phyloP scores from a whole-genome alignment of 2,888 invertebrate species.

The Dasypogon diadema region DNA sequence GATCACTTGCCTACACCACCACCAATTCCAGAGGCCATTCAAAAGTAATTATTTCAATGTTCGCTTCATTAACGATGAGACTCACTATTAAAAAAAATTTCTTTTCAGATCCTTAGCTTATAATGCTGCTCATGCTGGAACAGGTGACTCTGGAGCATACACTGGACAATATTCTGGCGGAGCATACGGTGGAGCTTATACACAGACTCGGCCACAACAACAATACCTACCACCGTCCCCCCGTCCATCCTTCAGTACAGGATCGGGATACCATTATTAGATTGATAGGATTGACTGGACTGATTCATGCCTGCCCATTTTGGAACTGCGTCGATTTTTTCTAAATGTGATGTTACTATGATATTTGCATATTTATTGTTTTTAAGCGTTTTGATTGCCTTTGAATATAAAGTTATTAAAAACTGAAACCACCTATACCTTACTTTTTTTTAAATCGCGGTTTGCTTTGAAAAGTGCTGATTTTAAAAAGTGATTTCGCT shows the following conservation, averaged over 20 bases:
- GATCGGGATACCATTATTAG: conserved; percentile 56
- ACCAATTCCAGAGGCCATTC: conserved; percentile 73
- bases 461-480: too few relatives aligned
- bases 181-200: conserved; percentile 55
- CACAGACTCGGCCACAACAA: conserved; percentile 59
- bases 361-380: conserved; percentile 47
- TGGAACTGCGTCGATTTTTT: conserved; percentile 12
- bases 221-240: conserved; percentile 63
- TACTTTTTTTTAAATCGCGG: background rate
- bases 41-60: conserved; percentile 57
- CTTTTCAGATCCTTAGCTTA: conserved; percentile 53
- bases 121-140: conserved; percentile 54
- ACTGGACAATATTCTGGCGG: background rate
- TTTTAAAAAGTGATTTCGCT: too few relatives aligned
- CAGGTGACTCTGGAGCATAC: conserved; percentile 31
- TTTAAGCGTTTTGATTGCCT: conserved; percentile 38
- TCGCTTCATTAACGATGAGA: too few relatives aligned
- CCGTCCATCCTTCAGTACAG: conserved; percentile 21
- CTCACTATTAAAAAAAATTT: too few relatives aligned
- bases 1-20: conserved; percentile 83
- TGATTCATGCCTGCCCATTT: conserved; percentile 29
- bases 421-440: background rate
- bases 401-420: conserved; percentile 34
- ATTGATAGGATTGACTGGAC: conserved; percentile 8
- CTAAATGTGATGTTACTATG: conserved; percentile 50